Percentiles rank a stretch among this genome's conserved stretches.
Evolutionary conservation across 2,888 invertebrate genomes (phyloP).

Genomic region (Leptothorax acervorum): DNA sequence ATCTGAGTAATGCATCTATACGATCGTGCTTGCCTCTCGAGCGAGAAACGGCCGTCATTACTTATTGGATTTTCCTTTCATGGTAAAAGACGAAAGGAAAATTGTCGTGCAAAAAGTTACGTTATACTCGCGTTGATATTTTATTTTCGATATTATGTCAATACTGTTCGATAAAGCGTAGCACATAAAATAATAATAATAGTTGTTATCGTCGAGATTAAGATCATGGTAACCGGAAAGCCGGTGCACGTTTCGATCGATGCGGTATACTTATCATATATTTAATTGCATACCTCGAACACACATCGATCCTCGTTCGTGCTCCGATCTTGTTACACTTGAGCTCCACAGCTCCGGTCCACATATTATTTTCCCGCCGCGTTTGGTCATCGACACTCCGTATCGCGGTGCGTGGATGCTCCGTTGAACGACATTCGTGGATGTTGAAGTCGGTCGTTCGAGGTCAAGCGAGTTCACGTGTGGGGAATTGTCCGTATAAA

Average conservation of each 20-base stretch:
- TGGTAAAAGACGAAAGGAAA: slow-evolving; percentile 11
- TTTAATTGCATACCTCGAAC: not conserved
- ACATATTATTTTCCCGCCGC: slow-evolving; percentile 21
- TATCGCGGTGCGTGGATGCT: slow-evolving; percentile 70
- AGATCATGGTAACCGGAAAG: not conserved
- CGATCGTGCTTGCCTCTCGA: not conserved
- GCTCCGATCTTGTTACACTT: not conserved
- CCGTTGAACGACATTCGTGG: slow-evolving; percentile 80
- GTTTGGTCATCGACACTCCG: slow-evolving; percentile 47
- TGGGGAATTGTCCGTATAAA: slow-evolving; percentile 73
- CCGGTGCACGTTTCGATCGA: not conserved
- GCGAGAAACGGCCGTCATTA: not conserved
- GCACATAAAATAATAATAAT: slow-evolving; percentile 14
- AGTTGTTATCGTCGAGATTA: slow-evolving; percentile 12
- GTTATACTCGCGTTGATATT: not conserved
- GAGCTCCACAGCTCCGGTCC: slow-evolving; percentile 28
- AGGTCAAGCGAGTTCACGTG: slow-evolving; percentile 82
- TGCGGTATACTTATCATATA: not conserved
- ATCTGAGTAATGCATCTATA: slow-evolving; percentile 15
- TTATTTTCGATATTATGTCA: slow-evolving; percentile 25
- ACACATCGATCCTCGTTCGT: not conserved
- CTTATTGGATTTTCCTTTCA: slow-evolving; percentile 7
- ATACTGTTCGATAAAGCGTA: not conserved
- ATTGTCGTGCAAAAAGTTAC: not conserved
- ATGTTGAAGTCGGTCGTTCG: slow-evolving; percentile 82